Evolutionary conservation across 2,888 invertebrate genomes (phyloP).

Genomic region (Coronaproctus castanopsis): DNA sequence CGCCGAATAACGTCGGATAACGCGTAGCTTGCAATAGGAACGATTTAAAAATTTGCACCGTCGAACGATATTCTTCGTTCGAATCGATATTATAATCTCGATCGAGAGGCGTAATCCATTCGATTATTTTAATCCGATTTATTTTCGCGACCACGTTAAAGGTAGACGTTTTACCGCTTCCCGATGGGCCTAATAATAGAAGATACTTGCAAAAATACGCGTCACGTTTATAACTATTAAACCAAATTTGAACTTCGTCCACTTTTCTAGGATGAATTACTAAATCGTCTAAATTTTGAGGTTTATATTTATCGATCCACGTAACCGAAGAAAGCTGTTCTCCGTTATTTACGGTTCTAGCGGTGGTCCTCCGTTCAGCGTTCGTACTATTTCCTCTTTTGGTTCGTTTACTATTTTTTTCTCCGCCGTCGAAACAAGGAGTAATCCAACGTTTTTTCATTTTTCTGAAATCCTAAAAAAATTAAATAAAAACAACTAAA

Average conservation of each 20-base stretch:
- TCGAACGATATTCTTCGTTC: background rate
- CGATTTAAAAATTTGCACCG: slow-evolving; percentile 35
- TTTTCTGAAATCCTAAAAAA: too few relatives aligned
- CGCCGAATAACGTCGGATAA: slow-evolving; percentile 29
- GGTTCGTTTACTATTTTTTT: background rate
- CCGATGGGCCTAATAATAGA: slow-evolving; percentile 61
- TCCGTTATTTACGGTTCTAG: background rate
- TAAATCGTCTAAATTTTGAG: slow-evolving; percentile 37
- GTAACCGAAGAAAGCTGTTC: background rate
- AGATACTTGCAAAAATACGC: slow-evolving; percentile 25
- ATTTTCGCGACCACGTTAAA: slow-evolving; percentile 43
- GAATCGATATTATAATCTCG: slow-evolving; percentile 30
- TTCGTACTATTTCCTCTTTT: background rate
- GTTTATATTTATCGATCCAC: slow-evolving; percentile 37
- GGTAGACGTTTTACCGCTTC: slow-evolving; percentile 63
- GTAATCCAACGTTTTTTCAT: slow-evolving; percentile 15
- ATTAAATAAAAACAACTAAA: too few relatives aligned
- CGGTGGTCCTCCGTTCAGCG: background rate
- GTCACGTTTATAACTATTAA: slow-evolving; percentile 26
- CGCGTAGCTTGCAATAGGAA: slow-evolving; percentile 59
- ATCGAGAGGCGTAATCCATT: slow-evolving; percentile 69
- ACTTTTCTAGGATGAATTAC: slow-evolving; percentile 56
- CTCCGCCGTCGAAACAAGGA: slow-evolving; percentile 11
- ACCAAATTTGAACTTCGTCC: slow-evolving; percentile 48
- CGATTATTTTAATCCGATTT: slow-evolving; percentile 38